Evolutionary conservation across 2,113 vertebrate species (phyloP).

Genomic region (Cheilinus undulatus): DNA sequence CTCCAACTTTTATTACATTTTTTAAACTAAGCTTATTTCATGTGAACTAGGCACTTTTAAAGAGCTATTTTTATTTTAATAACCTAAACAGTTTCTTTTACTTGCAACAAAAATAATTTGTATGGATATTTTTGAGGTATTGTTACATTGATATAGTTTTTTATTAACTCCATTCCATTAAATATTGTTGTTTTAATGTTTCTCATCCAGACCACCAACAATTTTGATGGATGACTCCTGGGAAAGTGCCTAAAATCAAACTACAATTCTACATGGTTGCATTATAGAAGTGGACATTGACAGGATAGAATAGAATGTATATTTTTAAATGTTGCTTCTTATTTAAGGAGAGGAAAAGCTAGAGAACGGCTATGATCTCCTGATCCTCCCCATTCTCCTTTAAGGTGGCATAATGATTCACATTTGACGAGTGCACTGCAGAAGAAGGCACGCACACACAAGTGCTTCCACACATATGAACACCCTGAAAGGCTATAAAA

Average conservation of each 20-base stretch:
- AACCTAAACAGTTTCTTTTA: no score
- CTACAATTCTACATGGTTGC: constrained; percentile 1
- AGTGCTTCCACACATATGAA: constrained; percentile 12
- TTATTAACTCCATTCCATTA: no score
- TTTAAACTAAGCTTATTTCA: no score
- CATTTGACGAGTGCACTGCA: constrained; percentile 51
- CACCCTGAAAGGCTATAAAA: constrained; percentile 72
- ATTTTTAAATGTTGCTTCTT: constrained; percentile 1
- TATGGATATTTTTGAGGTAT: no score
- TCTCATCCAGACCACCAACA: no score
- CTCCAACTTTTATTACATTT: no score
- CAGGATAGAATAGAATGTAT: background rate
- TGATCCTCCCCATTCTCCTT: constrained; percentile 26
- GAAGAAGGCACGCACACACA: constrained; percentile 10
- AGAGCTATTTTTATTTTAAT: no score
- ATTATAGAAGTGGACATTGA: constrained; percentile 6
- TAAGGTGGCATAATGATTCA: constrained; percentile 58
- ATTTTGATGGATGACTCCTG: no score
- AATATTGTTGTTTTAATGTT: no score
- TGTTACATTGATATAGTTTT: no score
- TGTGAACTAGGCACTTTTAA: no score
- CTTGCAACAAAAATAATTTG: no score
- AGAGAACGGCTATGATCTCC: constrained; percentile 22
- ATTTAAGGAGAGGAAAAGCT: constrained; percentile 26
- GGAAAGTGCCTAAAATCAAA: background rate